Percentiles rank a stretch among this genome's conserved stretches.
Evolutionary conservation across 2,797 vertebrate species (phyloP).

Genomic region (Cygnus olor): DNA sequence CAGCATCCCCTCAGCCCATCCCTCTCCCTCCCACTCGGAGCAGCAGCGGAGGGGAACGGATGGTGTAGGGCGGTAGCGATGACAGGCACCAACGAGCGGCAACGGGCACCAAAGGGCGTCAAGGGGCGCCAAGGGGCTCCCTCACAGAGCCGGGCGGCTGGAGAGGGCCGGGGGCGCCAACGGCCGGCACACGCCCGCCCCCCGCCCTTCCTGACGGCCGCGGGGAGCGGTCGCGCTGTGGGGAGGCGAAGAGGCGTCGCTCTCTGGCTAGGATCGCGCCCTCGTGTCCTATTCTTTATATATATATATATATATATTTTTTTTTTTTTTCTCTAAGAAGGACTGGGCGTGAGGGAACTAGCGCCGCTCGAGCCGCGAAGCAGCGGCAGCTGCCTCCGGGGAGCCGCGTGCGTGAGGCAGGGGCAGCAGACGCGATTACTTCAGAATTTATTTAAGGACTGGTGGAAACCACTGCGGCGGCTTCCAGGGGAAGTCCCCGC

Average conservation of each 20-base stretch:
- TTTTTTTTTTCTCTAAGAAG: background rate
- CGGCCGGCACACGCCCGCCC: background rate
- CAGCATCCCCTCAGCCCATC: rapidly evolving
- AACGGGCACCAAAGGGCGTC: too few relatives aligned
- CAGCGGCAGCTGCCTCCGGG: constrained; percentile 46
- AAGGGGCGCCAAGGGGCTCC: too few relatives aligned
- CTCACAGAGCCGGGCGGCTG: background rate
- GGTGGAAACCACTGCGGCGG: constrained; percentile 85
- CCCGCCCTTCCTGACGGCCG: background rate
- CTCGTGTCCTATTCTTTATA: too few relatives aligned
- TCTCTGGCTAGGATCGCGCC: background rate
- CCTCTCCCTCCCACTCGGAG: too few relatives aligned
- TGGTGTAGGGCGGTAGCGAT: rapidly evolving
- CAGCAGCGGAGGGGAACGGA: too few relatives aligned
- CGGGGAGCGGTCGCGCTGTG: background rate
- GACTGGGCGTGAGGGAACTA: background rate
- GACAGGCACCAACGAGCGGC: too few relatives aligned
- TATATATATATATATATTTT: too few relatives aligned
- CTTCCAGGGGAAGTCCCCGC: constrained; percentile 80
- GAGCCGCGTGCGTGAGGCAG: constrained; percentile 75
- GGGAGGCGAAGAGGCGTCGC: too few relatives aligned
- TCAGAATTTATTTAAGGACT: constrained; percentile 84
- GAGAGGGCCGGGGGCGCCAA: background rate
- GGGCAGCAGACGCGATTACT: constrained; percentile 80
- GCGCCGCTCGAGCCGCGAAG: background rate